Percentiles rank a stretch among this genome's conserved stretches.
phyloP scores from a whole-genome alignment of 2,888 invertebrate species.

The Lasioglossum figueresi region DNA sequence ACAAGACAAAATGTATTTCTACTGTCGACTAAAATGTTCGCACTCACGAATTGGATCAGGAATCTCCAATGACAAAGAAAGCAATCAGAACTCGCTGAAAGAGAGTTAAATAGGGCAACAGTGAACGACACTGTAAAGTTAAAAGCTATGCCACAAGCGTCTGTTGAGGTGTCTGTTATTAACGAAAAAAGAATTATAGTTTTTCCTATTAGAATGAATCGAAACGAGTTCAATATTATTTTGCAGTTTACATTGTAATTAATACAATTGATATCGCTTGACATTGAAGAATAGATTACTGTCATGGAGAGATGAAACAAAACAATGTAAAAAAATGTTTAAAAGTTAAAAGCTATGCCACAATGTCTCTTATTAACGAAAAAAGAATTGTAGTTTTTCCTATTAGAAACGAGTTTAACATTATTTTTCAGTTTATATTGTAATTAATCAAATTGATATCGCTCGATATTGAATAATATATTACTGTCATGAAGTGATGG shows the following conservation, averaged over 20 bases:
- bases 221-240: background rate
- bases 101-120: background rate
- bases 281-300: too few species aligned
- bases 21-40: background rate
- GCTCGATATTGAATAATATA: too few species aligned
- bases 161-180: background rate
- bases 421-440: too few species aligned
- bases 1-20: background rate
- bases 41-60: background rate
- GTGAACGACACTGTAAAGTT: background rate
- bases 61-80: background rate
- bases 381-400: too few species aligned
- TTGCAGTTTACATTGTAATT: background rate
- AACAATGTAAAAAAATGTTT: too few species aligned
- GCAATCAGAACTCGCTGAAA: slow-evolving; percentile 3
- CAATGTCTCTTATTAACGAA: too few species aligned
- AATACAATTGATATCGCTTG: too few species aligned
- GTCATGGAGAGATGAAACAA: too few species aligned
- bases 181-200: background rate
- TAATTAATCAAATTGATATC: too few species aligned
- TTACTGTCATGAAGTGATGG: background rate
- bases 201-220: background rate
- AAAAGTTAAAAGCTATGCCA: too few species aligned
- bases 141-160: background rate
- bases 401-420: too few species aligned